These are phyloP conservation scores for Diachasma alloeum DNA, from an alignment of 1,140 invertebrate genomes.

Conservation along the genomic window DNA sequence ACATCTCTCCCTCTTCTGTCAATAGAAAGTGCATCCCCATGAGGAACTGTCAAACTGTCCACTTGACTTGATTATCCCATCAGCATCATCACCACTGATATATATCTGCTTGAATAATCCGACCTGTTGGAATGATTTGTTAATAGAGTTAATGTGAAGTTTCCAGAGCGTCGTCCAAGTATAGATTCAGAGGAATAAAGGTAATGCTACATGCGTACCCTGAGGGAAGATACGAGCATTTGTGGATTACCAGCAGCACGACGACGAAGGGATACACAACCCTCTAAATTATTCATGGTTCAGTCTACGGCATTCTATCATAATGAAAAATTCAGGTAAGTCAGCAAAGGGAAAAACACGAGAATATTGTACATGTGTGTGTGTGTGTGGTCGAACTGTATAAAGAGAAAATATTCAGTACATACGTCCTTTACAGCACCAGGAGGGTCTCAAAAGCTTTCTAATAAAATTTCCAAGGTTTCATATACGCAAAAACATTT, in stretches of 20 bases:
- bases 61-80: not conserved
- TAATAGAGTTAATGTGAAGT: not conserved
- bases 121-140: not conserved
- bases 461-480: slow-evolving; percentile 24
- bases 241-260: not conserved
- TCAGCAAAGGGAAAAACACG: not conserved
- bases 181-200: not conserved
- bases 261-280: not conserved
- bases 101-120: not conserved
- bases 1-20: not conserved
- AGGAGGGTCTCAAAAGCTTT: slow-evolving; percentile 4
- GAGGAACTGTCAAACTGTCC: not conserved
- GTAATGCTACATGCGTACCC: not conserved
- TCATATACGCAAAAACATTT: slow-evolving; percentile 7
- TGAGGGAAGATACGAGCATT: not conserved
- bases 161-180: not conserved
- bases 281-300: not conserved
- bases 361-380: not conserved
- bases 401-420: not conserved
- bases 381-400: not conserved
- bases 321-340: slow-evolving; percentile 11
- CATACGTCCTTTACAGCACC: not conserved
- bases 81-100: not conserved
- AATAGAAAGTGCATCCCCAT: not conserved
- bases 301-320: not conserved